Conservation (phyloP, 2,113 vertebrate genomes). For the Tichodroma muraria region DNA sequence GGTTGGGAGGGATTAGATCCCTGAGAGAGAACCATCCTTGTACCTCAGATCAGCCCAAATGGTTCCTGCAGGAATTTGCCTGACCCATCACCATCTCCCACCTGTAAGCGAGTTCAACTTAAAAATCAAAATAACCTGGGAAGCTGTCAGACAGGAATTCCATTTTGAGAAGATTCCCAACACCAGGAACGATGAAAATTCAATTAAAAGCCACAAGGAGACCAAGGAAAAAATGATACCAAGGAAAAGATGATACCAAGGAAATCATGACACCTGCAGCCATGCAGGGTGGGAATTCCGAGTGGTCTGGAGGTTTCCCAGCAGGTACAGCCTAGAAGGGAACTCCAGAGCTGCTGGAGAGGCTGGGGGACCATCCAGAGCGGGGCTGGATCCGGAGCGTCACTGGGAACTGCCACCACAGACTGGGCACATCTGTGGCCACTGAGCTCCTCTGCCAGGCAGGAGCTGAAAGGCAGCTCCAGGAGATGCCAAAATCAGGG, state of each 20-base stretch:
- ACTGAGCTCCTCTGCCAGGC: background rate
- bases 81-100: background rate
- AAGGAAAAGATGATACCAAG: background rate
- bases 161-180: background rate
- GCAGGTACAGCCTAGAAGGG: too few species aligned
- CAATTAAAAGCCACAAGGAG: background rate
- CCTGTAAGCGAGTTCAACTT: background rate
- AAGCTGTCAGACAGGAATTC: background rate
- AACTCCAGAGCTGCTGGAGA: background rate
- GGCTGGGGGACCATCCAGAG: background rate
- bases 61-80: background rate
- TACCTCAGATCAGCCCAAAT: background rate
- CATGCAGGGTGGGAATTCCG: background rate
- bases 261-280: background rate
- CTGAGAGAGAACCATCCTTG: background rate
- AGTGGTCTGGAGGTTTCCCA: background rate
- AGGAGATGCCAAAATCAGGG: background rate
- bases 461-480: background rate
- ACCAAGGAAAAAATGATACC: background rate
- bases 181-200: background rate
- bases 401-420: background rate
- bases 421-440: fast-evolving
- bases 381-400: fast-evolving
- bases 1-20: background rate
- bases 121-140: background rate